Base-by-base conservation (phyloP, 2,797 vertebrate genomes). In the Acanthopagrus latus region DNA sequence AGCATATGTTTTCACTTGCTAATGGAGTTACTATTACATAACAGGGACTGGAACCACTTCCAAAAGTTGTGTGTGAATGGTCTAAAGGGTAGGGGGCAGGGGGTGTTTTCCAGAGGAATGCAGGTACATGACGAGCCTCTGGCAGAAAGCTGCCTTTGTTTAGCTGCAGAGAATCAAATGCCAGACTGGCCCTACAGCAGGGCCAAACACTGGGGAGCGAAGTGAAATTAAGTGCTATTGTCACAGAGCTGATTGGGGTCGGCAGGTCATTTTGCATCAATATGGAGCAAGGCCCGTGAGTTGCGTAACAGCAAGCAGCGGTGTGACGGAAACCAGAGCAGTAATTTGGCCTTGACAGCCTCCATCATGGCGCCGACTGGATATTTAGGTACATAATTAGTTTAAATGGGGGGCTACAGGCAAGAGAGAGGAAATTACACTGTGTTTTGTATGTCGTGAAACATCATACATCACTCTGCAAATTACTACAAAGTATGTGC, bases 71-170 rank as follows among this genome's bases (percentile, higher is more conserved):
- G 25, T 11, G 27, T n/a, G 54, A 55, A 33, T 33, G 7, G 33
- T 8, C 33, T 33, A 33, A 33, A 33, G 57, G 20, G 48, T 55
- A 7, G 11, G 56, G 64, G 81, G n/a, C 1, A 63, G 75, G 25
- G 81, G 68, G 33, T 23, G 33, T 64, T 64, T 73, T 73, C 33
- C 80, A 78, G 65, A 83, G 80, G 82, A 89, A 89, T 87, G 85
- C 84, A 93, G 90, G 86, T 92, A 87, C 72, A 76, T 60, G 44
- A 56, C 60, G 76, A 25, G 77, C 73, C 81, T 78, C 69, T 70
- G 60, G 74, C 70, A 88, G 71, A 89, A 88, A 85, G 76, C 70
- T 1, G 60, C 54, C 78, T 87, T 89, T 85, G 75, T 85, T 78
- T 59, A 16, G 65, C 33, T 73, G 50, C 55, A 48, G 59, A 76